Percentiles rank a stretch among this genome's conserved stretches.
Conservation (phyloP, 2,888 invertebrate species). For the Drosophila kanekoi region DNA sequence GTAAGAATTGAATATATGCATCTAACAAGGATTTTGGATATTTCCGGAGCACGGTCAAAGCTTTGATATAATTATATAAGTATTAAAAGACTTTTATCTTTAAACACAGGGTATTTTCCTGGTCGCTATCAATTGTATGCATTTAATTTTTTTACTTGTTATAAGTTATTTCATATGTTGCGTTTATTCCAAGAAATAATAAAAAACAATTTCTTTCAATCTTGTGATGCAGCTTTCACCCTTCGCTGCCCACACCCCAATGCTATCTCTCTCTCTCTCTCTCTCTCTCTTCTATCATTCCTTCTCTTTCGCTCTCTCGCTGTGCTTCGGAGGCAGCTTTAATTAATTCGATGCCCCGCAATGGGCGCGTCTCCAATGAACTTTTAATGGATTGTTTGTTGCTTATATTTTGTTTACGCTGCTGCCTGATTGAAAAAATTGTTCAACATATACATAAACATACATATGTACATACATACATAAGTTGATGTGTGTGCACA, state of each 20-base stretch:
- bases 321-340: slow-evolving; percentile 43
- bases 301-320: background rate
- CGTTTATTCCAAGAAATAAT: slow-evolving; percentile 53
- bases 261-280: background rate
- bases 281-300: background rate
- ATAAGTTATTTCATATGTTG: slow-evolving; percentile 42
- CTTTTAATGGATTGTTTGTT: slow-evolving; percentile 69
- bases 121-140: background rate
- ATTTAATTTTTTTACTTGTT: slow-evolving; percentile 18
- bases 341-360: slow-evolving; percentile 73
- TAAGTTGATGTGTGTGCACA: slow-evolving; percentile 10
- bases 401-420: slow-evolving; percentile 67
- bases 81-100: too few relatives aligned
- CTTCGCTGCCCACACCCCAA: slow-evolving; percentile 18
- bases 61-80: too few relatives aligned
- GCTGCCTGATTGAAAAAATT: slow-evolving; percentile 64
- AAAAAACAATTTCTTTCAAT: slow-evolving; percentile 58
- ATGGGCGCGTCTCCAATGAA: slow-evolving; percentile 69
- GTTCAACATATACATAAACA: slow-evolving; percentile 33
- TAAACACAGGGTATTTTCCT: slow-evolving; percentile 29
- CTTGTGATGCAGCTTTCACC: slow-evolving; percentile 54
- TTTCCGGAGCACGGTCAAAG: too few relatives aligned
- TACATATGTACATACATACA: slow-evolving; percentile 4
- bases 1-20: too few relatives aligned
- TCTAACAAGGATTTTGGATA: too few relatives aligned